phyloP scores from a whole-genome alignment of 2,888 invertebrate genomes.

The Crematogaster levior region DNA sequence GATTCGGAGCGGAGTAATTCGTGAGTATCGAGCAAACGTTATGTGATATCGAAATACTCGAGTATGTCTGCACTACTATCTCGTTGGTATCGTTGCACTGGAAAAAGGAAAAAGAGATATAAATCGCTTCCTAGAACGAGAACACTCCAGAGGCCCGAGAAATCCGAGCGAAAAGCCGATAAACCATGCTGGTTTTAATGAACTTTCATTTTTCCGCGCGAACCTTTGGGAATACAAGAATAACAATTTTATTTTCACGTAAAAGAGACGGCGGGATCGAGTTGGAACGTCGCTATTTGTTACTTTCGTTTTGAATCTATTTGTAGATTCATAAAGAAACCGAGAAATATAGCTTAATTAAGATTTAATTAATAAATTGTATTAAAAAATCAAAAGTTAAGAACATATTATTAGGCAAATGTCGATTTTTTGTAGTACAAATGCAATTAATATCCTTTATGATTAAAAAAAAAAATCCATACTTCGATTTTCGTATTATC shows the following conservation, averaged over 20 bases:
- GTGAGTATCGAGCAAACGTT: conserved; percentile 34
- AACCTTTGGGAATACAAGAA: conserved; percentile 66
- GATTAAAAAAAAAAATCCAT: not conserved
- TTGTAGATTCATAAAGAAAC: conserved; percentile 34
- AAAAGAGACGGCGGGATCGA: conserved; percentile 47
- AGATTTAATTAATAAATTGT: conserved; percentile 12
- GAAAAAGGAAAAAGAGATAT: conserved; percentile 52
- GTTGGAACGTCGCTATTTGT: conserved; percentile 37
- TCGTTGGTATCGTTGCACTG: conserved; percentile 49
- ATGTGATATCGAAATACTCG: conserved; percentile 47
- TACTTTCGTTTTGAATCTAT: conserved; percentile 39
- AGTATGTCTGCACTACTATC: conserved; percentile 52
- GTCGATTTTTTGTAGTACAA: not conserved
- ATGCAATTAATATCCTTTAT: not conserved
- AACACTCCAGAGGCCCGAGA: conserved; percentile 65
- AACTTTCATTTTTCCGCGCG: conserved; percentile 70
- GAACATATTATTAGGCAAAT: not conserved
- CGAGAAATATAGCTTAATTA: conserved; percentile 20
- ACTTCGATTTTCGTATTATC: not conserved
- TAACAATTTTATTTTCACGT: conserved; percentile 69
- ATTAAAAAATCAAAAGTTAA: not conserved
- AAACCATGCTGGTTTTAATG: conserved; percentile 73
- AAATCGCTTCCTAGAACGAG: conserved; percentile 64
- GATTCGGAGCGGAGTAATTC: conserved; percentile 35
- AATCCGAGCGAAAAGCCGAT: conserved; percentile 70